Evolutionary conservation across 2,113 vertebrate species (phyloP).

Genomic region (Cyanoderma ruficeps): DNA sequence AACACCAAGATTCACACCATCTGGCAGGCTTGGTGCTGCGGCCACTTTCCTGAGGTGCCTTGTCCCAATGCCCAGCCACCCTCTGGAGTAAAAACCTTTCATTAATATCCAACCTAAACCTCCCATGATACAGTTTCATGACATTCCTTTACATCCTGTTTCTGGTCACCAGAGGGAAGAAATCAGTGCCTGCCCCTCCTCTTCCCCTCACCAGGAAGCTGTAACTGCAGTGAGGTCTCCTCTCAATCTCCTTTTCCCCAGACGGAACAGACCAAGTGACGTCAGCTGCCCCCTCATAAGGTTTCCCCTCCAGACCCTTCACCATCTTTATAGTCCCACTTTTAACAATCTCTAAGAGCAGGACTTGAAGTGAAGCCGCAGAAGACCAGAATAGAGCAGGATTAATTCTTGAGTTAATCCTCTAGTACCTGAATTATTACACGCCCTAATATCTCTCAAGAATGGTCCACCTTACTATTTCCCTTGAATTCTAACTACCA

Average conservation of each 20-base stretch:
- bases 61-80: neutral
- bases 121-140: neutral
- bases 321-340: neutral
- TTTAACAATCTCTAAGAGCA: neutral
- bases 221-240: fast-evolving
- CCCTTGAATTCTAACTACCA: neutral
- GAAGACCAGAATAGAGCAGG: neutral
- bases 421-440: neutral
- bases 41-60: neutral
- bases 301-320: neutral
- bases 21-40: neutral
- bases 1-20: neutral
- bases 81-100: neutral
- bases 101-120: neutral
- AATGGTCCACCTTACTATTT: neutral
- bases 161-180: neutral
- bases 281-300: neutral
- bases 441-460: neutral
- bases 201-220: fast-evolving
- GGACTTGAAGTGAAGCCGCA: neutral
- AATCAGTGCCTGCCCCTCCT: neutral
- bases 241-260: neutral
- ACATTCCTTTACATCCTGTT: neutral
- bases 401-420: neutral
- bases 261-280: neutral